Percentiles rank a stretch among this genome's conserved stretches.
These are phyloP conservation scores for Sternotherus odoratus DNA, from an alignment of 2,797 vertebrate species.

Conservation along the genomic window DNA sequence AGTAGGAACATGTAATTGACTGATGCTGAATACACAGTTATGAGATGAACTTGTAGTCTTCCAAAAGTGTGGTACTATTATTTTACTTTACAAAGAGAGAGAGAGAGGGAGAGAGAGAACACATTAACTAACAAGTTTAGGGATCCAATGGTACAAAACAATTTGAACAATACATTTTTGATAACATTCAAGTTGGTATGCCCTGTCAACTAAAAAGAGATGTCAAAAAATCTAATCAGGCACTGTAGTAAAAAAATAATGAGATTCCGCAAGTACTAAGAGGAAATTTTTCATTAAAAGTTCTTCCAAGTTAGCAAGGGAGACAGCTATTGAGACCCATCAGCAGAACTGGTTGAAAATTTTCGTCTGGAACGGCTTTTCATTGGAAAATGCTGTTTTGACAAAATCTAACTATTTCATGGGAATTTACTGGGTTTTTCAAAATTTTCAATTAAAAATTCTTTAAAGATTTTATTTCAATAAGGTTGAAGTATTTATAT, in stretches of 20 bases:
- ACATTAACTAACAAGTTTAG: conserved; percentile 67
- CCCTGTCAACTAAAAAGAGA: background rate
- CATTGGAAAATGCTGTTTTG: background rate
- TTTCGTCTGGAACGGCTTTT: background rate
- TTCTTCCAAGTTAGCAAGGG: background rate
- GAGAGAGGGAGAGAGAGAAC: conserved; percentile 25
- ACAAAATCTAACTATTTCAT: conserved; percentile 10
- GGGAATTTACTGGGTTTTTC: background rate
- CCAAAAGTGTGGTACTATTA: background rate
- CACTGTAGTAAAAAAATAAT: background rate
- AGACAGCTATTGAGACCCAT: background rate
- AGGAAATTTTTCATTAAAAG: background rate
- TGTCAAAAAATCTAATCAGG: background rate
- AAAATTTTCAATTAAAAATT: background rate
- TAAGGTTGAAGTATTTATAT: background rate
- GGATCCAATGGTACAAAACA: conserved; percentile 27
- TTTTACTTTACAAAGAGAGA: conserved; percentile 31
- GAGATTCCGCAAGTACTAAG: background rate
- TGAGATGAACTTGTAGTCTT: conserved; percentile 50
- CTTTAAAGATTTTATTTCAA: background rate
- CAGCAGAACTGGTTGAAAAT: background rate
- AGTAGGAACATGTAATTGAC: conserved; percentile 13
- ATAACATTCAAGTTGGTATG: conserved; percentile 21
- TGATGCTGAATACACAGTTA: rapidly evolving
- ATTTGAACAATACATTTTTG: conserved; percentile 39